A percentile compares a stretch with the other conserved stretches of the same genome.
These are phyloP conservation scores for Australoheros scitulus DNA, from an alignment of 2,113 vertebrate genomes.

Conservation along the genomic window DNA sequence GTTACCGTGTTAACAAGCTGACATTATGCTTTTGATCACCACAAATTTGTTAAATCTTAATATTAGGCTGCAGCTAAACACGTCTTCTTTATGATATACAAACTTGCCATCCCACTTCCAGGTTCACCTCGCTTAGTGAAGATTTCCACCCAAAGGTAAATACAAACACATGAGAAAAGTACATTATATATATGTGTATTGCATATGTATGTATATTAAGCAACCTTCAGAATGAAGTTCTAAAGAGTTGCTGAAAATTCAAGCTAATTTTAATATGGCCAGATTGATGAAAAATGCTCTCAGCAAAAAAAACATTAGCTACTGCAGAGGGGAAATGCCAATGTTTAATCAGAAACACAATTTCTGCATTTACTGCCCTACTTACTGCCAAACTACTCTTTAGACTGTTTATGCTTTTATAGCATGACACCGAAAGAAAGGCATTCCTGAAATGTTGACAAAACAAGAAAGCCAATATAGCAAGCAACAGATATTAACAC, in stretches of 20 bases:
- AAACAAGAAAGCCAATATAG: neutral
- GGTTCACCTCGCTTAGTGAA: neutral
- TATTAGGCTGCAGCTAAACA: neutral
- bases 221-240: neutral
- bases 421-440: neutral
- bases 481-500: neutral
- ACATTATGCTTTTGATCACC: neutral
- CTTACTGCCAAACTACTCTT: slow-evolving; percentile 8
- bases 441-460: neutral
- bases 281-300: neutral
- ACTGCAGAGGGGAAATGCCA: neutral
- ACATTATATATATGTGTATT: no score
- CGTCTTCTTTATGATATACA: neutral
- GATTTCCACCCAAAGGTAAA: neutral
- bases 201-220: neutral
- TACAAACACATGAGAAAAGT: neutral
- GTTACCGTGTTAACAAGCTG: neutral
- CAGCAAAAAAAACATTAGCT: slow-evolving; percentile 1
- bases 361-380: slow-evolving; percentile 12
- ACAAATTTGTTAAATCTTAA: neutral
- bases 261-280: neutral
- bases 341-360: slow-evolving; percentile 1
- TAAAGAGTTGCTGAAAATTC: neutral
- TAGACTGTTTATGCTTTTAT: neutral
- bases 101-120: neutral